phyloP scores from a whole-genome alignment of 2,888 invertebrate species.

The Agrilus cyanescens region DNA sequence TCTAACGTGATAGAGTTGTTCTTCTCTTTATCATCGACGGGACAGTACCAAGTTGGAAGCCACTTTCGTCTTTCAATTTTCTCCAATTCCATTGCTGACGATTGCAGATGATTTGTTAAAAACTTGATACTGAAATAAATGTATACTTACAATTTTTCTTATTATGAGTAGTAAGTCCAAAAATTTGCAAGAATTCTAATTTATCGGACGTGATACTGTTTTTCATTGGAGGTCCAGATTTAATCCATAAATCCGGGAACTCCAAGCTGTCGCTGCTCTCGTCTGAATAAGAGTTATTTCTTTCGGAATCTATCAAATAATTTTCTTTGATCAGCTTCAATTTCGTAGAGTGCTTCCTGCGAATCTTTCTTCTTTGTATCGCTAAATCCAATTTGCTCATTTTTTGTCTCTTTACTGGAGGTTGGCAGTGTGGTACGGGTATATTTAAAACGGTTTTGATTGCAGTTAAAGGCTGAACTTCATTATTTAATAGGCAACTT shows the following conservation, averaged over 20 bases:
- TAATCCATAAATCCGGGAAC: conserved; percentile 38
- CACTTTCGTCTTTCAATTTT: conserved; percentile 46
- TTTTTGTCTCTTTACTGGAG: conserved; percentile 25
- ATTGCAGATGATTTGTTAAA: conserved; percentile 1
- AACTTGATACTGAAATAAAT: too few relatives aligned
- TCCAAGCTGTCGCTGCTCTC: conserved; percentile 38
- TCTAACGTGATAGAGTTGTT: conserved; percentile 28
- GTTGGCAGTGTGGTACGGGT: conserved; percentile 25
- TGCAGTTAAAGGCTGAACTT: too few relatives aligned
- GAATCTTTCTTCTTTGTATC: conserved; percentile 26
- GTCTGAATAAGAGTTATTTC: conserved; percentile 40
- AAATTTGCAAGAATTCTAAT: conserved; percentile 47
- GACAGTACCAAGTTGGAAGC: conserved; percentile 30
- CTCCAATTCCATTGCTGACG: conserved; percentile 44
- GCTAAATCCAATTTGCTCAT: conserved; percentile 36
- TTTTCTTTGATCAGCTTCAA: conserved; percentile 9
- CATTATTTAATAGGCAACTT: too few relatives aligned
- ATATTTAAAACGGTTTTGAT: conserved; percentile 29
- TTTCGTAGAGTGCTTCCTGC: conserved; percentile 13
- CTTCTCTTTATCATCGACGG: conserved; percentile 27
- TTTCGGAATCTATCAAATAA: conserved; percentile 6
- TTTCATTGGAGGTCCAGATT: conserved; percentile 42
- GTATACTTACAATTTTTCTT: conserved; percentile 45
- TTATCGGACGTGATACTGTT: conserved; percentile 41
- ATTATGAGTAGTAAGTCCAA: conserved; percentile 49